Percentiles rank a stretch among this genome's conserved stretches.
phyloP scores from a whole-genome alignment of 92 coral and sea anemone genomes.

The Siderastrea siderea region DNA sequence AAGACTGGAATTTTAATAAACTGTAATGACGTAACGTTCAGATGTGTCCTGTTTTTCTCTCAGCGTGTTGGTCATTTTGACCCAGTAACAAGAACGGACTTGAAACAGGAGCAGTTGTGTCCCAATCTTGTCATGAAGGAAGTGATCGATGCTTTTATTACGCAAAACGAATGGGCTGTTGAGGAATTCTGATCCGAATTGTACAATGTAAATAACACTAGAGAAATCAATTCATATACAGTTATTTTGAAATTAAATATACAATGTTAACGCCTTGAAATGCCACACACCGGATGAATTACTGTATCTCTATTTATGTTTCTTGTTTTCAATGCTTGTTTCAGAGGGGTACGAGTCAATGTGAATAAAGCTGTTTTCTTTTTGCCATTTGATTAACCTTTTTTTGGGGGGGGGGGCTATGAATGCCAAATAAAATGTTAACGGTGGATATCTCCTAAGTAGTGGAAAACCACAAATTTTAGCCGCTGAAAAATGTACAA shows the following conservation, averaged over 20 bases:
- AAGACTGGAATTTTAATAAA: too few species aligned
- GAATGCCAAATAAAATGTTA: too few species aligned
- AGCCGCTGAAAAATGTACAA: too few species aligned
- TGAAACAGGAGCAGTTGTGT: conserved; percentile 92
- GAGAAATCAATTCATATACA: neutral
- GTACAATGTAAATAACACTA: conserved; percentile 9
- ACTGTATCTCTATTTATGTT: neutral
- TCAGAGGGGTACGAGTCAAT: neutral
- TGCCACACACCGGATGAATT: neutral
- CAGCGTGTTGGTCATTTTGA: conserved; percentile 99
- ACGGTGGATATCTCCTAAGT: too few species aligned
- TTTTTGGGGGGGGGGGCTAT: neutral
- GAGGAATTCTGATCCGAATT: conserved; percentile 75
- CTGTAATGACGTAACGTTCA: too few species aligned
- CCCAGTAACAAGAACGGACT: conserved; percentile 96
- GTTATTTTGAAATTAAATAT: conserved; percentile 21
- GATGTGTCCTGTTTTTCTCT: neutral
- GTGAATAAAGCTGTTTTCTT: neutral
- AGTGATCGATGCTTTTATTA: conserved; percentile 87
- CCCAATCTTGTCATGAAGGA: conserved; percentile 99
- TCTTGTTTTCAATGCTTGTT: neutral
- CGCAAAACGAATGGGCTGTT: conserved; percentile 96
- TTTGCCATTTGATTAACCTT: neutral
- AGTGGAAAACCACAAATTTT: too few species aligned
- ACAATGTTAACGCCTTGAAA: too few species aligned